Conservation (phyloP, 2,888 invertebrate genomes). For the Epistrophella euchroma region DNA sequence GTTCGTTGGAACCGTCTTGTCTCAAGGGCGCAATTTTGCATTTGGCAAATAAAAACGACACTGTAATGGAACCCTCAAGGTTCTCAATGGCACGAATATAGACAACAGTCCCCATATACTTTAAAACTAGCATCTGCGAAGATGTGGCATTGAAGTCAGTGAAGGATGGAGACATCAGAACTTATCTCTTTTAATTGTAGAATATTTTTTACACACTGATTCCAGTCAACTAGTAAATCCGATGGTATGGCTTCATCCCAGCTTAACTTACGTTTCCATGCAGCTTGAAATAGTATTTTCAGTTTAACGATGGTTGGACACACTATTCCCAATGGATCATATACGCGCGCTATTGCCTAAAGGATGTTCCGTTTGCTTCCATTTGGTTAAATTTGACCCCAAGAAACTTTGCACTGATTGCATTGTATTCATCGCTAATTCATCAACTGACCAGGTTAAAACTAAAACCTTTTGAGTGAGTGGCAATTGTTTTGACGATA, state of each 20-base stretch:
- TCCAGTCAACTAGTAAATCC: slow-evolving; percentile 33
- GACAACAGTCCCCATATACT: slow-evolving; percentile 22
- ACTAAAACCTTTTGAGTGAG: background rate
- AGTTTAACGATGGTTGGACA: slow-evolving; percentile 30
- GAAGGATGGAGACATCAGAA: background rate
- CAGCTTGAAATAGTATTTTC: slow-evolving; percentile 29
- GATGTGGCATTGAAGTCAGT: no score
- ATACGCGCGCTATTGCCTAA: slow-evolving; percentile 16
- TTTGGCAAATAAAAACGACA: slow-evolving; percentile 4
- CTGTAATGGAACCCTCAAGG: background rate
- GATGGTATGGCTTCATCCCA: slow-evolving; percentile 38
- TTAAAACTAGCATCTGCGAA: slow-evolving; percentile 40
- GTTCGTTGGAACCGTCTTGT: background rate
- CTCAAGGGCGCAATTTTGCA: slow-evolving; percentile 16
- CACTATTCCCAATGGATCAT: slow-evolving; percentile 28
- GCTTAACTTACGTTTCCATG: background rate
- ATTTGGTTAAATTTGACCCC: background rate
- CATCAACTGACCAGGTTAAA: slow-evolving; percentile 16
- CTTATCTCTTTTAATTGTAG: slow-evolving; percentile 24
- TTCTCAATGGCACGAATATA: slow-evolving; percentile 16
- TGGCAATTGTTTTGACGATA: background rate
- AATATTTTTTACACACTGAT: slow-evolving; percentile 26
- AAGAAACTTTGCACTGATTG: slow-evolving; percentile 9
- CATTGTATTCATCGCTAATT: slow-evolving; percentile 12
- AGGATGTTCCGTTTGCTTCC: slow-evolving; percentile 30